A percentile compares a stretch with the other conserved stretches of the same genome.
Conservation (phyloP, 1,140 invertebrate species). For the Eurosta solidaginis region DNA sequence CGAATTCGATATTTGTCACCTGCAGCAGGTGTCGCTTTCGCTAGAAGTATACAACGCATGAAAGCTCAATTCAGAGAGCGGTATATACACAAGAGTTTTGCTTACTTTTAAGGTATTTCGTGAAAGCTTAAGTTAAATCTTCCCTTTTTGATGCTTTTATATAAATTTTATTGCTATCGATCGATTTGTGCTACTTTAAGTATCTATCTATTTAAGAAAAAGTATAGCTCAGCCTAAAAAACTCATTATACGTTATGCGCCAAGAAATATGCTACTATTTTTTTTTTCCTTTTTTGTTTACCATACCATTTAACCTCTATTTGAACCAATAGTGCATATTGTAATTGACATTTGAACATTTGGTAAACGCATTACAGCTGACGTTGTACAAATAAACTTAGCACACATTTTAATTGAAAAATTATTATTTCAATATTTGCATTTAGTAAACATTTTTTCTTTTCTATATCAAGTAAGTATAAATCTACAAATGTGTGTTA, state of each 20-base stretch:
- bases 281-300: background rate
- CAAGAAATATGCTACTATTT: too few species aligned
- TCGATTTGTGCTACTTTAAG: too few species aligned
- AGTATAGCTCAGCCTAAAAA: too few species aligned
- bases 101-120: too few species aligned
- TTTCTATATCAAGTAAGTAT: too few species aligned
- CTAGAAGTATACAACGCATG: background rate
- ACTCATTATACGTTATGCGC: too few species aligned
- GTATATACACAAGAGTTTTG: too few species aligned
- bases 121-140: too few species aligned
- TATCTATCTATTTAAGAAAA: too few species aligned
- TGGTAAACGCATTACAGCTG: background rate
- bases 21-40: slow-evolving; percentile 18
- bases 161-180: too few species aligned
- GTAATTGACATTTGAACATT: background rate
- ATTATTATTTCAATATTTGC: slow-evolving; percentile 33
- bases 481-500: too few species aligned
- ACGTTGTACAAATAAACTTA: background rate
- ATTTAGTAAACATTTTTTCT: background rate
- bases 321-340: background rate
- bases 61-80: slow-evolving; percentile 6
- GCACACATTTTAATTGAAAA: slow-evolving; percentile 31
- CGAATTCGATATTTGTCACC: slow-evolving; percentile 10
- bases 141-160: too few species aligned
- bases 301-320: background rate